phyloP scores from a whole-genome alignment of 1,140 invertebrate species.

The Harlomillsia oculata region DNA sequence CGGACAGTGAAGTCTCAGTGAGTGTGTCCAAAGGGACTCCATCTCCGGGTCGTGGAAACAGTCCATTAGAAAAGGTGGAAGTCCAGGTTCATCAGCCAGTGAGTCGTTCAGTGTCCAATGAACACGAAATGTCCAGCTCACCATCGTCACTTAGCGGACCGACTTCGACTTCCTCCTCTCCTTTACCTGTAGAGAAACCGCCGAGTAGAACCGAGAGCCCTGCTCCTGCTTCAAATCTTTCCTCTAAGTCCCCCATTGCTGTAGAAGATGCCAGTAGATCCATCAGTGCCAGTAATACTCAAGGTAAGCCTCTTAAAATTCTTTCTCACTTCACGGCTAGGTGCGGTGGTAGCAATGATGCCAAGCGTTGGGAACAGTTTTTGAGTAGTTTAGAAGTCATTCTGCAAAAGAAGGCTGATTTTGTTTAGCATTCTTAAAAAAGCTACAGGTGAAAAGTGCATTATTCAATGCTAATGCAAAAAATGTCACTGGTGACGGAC shows the following conservation, averaged over 20 bases:
- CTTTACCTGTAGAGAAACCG: conserved; percentile 10
- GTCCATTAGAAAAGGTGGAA: conserved; percentile 5
- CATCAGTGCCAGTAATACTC: conserved; percentile 25
- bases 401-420: conserved; percentile 41
- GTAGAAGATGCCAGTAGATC: conserved; percentile 11
- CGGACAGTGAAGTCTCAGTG: conserved; percentile 11
- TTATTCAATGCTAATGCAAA: no score
- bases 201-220: conserved; percentile 13
- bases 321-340: conserved; percentile 6
- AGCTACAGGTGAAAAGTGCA: no score
- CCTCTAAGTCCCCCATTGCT: neutral
- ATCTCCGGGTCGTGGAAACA: neutral
- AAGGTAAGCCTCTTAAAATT: conserved; percentile 31
- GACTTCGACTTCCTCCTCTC: conserved; percentile 12
- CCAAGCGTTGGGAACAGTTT: conserved; percentile 37
- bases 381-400: conserved; percentile 42
- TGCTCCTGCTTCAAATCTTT: conserved; percentile 2
- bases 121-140: conserved; percentile 4
- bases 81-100: conserved; percentile 2
- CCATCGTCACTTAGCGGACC: conserved; percentile 18
- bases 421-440: conserved; percentile 28
- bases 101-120: neutral
- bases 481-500: no score
- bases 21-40: neutral
- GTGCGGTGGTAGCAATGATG: neutral